Evolutionary conservation across 2,797 vertebrate genomes (phyloP).

Genomic region (Liasis olivaceus): DNA sequence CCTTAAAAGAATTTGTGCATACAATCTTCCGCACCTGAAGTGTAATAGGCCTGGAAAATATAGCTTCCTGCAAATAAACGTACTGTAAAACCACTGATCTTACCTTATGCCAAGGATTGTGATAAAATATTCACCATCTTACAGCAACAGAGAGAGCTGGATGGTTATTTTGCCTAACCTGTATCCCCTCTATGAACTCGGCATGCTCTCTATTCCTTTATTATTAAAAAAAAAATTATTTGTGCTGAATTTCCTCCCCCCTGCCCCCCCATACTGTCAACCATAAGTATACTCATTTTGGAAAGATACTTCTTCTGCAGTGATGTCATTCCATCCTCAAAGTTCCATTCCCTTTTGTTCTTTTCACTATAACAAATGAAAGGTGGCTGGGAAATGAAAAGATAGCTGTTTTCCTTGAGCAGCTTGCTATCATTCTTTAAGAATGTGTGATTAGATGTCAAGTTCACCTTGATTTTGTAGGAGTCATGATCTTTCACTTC

Average conservation of each 20-base stretch:
- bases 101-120: background rate
- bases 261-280: background rate
- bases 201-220: background rate
- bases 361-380: background rate
- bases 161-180: background rate
- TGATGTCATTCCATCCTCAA: background rate
- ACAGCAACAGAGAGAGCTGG: background rate
- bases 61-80: background rate
- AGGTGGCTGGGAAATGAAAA: background rate
- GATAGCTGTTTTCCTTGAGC: background rate
- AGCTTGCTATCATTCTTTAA: background rate
- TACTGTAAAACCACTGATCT: background rate
- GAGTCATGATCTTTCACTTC: background rate
- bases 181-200: background rate
- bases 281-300: background rate
- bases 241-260: background rate
- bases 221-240: background rate
- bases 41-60: background rate
- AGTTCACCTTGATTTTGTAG: conserved; percentile 7
- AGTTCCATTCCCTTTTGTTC: background rate
- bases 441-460: background rate
- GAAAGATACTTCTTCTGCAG: background rate
- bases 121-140: background rate
- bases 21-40: background rate
- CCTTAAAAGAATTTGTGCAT: background rate